A percentile compares a stretch with the other conserved stretches of the same genome.
These are phyloP conservation scores for Pterobdella sp. DNA, from an alignment of 2,888 invertebrate species.

Conservation along the genomic window DNA sequence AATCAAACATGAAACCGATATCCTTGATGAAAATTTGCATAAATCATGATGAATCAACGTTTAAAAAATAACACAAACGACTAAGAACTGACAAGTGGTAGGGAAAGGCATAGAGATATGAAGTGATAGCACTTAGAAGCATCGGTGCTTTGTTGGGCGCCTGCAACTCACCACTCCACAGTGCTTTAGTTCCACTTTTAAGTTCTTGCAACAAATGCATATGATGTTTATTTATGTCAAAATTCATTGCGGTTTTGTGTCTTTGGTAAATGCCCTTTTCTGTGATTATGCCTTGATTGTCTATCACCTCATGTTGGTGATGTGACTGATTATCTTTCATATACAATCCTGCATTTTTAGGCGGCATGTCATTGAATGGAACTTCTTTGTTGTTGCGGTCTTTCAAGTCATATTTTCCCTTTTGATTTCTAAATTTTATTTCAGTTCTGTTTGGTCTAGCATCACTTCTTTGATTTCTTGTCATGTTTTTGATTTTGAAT, in stretches of 20 bases:
- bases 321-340: no score
- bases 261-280: no score
- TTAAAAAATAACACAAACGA: neutral
- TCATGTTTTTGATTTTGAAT: constrained; percentile 9
- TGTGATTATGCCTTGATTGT: no score
- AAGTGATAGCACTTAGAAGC: neutral
- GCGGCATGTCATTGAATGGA: neutral
- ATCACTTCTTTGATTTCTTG: neutral
- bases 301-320: no score
- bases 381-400: neutral
- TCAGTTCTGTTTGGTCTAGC: neutral
- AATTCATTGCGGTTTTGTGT: no score
- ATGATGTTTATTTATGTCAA: no score
- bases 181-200: neutral
- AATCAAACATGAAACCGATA: no score
- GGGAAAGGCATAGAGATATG: neutral
- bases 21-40: no score
- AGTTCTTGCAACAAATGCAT: no score
- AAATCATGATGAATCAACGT: no score
- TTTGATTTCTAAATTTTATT: neutral
- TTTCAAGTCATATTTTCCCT: neutral
- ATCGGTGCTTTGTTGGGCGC: neutral
- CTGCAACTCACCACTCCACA: constrained; percentile 8
- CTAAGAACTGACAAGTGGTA: neutral
- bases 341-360: no score